Conservation (phyloP, 2,888 invertebrate genomes). For the Asteroscopus sphinx region DNA sequence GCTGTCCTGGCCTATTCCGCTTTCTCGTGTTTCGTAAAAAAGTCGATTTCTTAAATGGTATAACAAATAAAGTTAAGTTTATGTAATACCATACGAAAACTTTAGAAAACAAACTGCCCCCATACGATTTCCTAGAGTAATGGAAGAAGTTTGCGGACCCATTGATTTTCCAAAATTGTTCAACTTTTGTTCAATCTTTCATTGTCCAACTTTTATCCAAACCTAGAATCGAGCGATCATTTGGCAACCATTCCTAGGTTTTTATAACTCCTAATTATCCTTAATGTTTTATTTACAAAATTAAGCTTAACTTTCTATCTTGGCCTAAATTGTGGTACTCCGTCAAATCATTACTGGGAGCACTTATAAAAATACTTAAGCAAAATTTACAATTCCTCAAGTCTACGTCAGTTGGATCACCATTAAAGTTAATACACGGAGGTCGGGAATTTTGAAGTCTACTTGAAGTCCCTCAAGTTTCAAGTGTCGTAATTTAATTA, state of each 20-base stretch:
- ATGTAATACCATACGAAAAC: too few relatives aligned
- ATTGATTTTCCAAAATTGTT: too few relatives aligned
- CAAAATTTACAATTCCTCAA: conserved; percentile 38
- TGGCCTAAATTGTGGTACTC: neutral
- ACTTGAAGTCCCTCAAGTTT: conserved; percentile 62
- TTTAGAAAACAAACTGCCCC: too few relatives aligned
- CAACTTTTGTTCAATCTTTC: too few relatives aligned
- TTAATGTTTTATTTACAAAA: neutral
- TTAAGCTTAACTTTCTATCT: conserved; percentile 1
- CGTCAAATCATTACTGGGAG: conserved; percentile 31
- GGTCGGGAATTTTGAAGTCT: conserved; percentile 57
- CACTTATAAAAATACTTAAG: conserved; percentile 30
- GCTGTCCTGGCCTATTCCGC: too few relatives aligned
- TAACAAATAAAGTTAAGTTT: too few relatives aligned
- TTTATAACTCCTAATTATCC: neutral
- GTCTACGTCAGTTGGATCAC: conserved; percentile 34
- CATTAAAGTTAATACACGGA: conserved; percentile 58
- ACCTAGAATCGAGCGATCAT: neutral
- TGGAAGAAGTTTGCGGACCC: too few relatives aligned
- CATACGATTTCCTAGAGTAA: too few relatives aligned
- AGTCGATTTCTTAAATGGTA: too few relatives aligned
- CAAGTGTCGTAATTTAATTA: conserved; percentile 79
- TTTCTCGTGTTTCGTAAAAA: too few relatives aligned
- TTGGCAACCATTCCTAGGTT: neutral
- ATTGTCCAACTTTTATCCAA: too few relatives aligned